phyloP scores from a whole-genome alignment of 2,113 vertebrate genomes.

The Hystrix brachyura region DNA sequence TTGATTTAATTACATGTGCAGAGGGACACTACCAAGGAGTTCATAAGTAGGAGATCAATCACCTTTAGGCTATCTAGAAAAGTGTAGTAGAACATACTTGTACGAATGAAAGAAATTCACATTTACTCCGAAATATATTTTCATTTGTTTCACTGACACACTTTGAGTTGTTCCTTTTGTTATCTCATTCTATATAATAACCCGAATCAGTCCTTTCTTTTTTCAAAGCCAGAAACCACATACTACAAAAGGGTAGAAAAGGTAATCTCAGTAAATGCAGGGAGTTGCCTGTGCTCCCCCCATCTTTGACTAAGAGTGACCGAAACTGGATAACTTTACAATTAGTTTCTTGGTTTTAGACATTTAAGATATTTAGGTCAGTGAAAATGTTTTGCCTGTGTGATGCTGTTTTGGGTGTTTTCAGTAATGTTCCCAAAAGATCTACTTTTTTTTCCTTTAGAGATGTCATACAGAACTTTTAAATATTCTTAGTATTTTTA shows the following conservation, averaged over 20 bases:
- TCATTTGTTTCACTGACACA: constrained; percentile 18
- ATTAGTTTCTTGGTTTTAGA: not conserved
- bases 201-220: not conserved
- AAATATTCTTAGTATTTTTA: constrained; percentile 28
- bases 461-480: not conserved
- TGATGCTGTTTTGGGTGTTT: constrained; percentile 46
- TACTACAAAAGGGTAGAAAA: constrained; percentile 38
- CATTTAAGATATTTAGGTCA: constrained; percentile 22
- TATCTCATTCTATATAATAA: not conserved
- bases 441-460: not conserved
- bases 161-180: constrained; percentile 34
- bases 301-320: not conserved
- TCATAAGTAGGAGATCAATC: not conserved
- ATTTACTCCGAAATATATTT: not conserved
- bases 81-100: not conserved
- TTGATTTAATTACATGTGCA: constrained; percentile 32
- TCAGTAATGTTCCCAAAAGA: not conserved
- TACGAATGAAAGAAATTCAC: constrained; percentile 42
- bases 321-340: not conserved
- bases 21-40: not conserved
- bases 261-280: not conserved
- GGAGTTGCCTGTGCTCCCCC: not conserved
- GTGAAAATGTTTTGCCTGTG: constrained; percentile 2
- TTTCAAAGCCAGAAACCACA: not conserved
- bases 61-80: not conserved